Evolutionary conservation across 1,140 invertebrate genomes (phyloP).

Genomic region (Berghia stephanieae): DNA sequence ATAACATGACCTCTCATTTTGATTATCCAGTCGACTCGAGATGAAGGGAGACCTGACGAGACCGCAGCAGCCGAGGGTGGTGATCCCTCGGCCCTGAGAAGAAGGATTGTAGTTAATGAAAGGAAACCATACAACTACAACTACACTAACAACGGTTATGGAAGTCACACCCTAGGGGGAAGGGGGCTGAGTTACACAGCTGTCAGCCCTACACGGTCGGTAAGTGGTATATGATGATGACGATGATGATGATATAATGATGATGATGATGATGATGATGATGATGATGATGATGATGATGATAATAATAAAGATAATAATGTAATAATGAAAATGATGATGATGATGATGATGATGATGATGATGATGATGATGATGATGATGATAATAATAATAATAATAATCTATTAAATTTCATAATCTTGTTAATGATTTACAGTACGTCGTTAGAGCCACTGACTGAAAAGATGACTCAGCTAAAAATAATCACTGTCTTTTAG

Average conservation of each 20-base stretch:
- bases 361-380: slow-evolving; percentile 22
- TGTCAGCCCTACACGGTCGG: not conserved
- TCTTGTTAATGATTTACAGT: too few species aligned
- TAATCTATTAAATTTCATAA: too few species aligned
- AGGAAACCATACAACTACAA: not conserved
- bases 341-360: slow-evolving; percentile 24
- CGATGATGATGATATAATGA: not conserved
- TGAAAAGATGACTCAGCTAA: too few species aligned
- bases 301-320: not conserved
- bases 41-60: not conserved
- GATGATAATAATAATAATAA: slow-evolving; percentile 25
- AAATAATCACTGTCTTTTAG: too few species aligned
- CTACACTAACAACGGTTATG: slow-evolving; percentile 30
- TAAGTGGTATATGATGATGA: slow-evolving; percentile 18
- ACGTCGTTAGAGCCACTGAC: not conserved
- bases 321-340: slow-evolving; percentile 10
- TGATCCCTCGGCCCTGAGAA: not conserved
- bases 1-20: too few species aligned
- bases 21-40: not conserved
- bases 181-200: slow-evolving; percentile 35
- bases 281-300: slow-evolving; percentile 14
- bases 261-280: slow-evolving; percentile 18
- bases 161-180: slow-evolving; percentile 34
- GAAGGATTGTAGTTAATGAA: too few species aligned
- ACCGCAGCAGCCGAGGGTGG: not conserved